Base-by-base conservation (phyloP, 1,140 invertebrate species). In the Trichoplusia ni region DNA sequence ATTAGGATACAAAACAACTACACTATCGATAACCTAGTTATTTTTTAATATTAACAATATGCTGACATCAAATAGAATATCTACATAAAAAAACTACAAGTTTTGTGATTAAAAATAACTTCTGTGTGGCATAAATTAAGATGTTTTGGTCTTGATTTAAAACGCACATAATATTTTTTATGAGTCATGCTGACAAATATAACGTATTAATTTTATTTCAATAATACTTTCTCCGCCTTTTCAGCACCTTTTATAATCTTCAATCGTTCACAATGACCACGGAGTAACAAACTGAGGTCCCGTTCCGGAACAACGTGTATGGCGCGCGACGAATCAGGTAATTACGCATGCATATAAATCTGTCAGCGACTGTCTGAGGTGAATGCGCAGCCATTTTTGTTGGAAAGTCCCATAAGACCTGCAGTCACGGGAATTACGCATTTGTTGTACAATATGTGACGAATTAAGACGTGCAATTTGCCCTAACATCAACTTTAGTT, bases 1-100 rank as follows among this genome's bases (percentile, higher is more conserved):
- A 90, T 90, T 90, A 90, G 85, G 82, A 78, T 71, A 69, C 75
- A 80, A 73, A 81, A 84, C 84, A 79, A 77, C 76, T 61, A 67
- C 73, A 79, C 79, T 80, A 76, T 78, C 73, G 47, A 47, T 47
- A 60, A 47, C 40, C 56, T 79, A 81, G 78, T 83, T 82, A 56
- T 54, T 25, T 40, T 56, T 63, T 27, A 27, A 56, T 56, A 40
- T 40, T 58, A 18, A 13, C 14, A 33, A 13, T 16, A 42, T 21
- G 38, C 16, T 25, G 21, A 42, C 53, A 23, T 58, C n/a, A 23
- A 27, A 27, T 42, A 40, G 19, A 18, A 16, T 38, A 19, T 7
- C 16, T 14, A 27, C n/a, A 14, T 7, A 16, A 27, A 40, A 13
- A 5, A 4, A 27, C 19, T 37, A 27, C 4, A 4, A 5, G 5